phyloP scores from a whole-genome alignment of 2,113 vertebrate genomes.

The Erythrolamprus reginae region DNA sequence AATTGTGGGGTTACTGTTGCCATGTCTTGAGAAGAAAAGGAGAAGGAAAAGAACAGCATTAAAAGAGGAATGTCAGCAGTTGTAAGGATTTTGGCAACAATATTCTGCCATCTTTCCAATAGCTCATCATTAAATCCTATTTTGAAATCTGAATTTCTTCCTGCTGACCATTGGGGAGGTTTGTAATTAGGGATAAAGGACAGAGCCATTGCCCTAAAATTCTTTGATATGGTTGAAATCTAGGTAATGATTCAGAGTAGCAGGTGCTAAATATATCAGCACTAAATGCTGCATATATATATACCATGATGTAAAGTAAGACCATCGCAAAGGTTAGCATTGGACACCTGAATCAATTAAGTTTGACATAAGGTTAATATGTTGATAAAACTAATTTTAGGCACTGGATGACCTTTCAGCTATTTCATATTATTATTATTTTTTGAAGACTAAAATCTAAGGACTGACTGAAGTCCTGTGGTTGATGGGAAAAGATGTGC shows the following conservation, averaged over 20 bases:
- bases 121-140: slow-evolving; percentile 78
- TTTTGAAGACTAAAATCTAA: slow-evolving; percentile 76
- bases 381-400: slow-evolving; percentile 81
- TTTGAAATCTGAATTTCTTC: slow-evolving; percentile 76
- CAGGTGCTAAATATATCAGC: slow-evolving; percentile 83
- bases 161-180: slow-evolving; percentile 77
- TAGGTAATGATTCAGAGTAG: slow-evolving; percentile 74
- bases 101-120: slow-evolving; percentile 78
- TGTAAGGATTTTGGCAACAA: slow-evolving; percentile 75
- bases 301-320: slow-evolving; percentile 75
- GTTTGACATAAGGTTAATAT: slow-evolving; percentile 78
- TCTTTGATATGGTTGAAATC: slow-evolving; percentile 78
- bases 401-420: slow-evolving; percentile 77
- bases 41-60: slow-evolving; percentile 41
- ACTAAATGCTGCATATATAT: slow-evolving; percentile 83
- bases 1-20: slow-evolving; percentile 76
- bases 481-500: slow-evolving; percentile 71
- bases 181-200: slow-evolving; percentile 79
- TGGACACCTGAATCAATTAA: slow-evolving; percentile 82
- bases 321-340: slow-evolving; percentile 73
- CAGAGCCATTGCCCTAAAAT: slow-evolving; percentile 76
- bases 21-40: slow-evolving; percentile 77
- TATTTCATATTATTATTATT: slow-evolving; percentile 80
- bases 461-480: slow-evolving; percentile 75
- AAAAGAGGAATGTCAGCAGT: slow-evolving; percentile 73